Evolutionary conservation across 2,888 invertebrate species (phyloP), one percentile per base, ranked within the genome.

Genomic region (Luperina testacea): DNA sequence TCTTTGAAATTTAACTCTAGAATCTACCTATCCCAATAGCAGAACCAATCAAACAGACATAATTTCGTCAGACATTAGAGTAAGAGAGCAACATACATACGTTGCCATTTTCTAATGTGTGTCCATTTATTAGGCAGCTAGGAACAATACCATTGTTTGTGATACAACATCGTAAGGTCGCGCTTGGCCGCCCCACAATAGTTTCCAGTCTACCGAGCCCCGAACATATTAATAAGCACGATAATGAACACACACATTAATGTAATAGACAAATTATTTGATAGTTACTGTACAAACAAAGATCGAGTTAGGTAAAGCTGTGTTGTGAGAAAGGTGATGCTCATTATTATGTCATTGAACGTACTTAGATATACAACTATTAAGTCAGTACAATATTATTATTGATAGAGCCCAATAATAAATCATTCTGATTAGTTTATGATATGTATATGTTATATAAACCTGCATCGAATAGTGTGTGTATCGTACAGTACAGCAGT

Each of bases 191-290:
- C 87, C 72, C 81, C 76, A 85, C 88, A 90, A 92, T 90, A 89
- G 90, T 91, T 93, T 92, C 91, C 90, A 92, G 91, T 92, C 91
- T 92, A 78, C 81, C 87, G 86, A 86, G 78, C 78, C 82, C 72
- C 77, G 78, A 85, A 80, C 85, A 85, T 87, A 86, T 83, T 86
- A 80, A 81, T 82, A 80, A 81, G 84, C 68, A 83, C 64, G 73
- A 72, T 83, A 64, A 65, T 77, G 70, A 77, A 72, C 57, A 51
- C 48, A 86, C 70, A 82, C 53, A 53, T 68, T 80, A 72, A 76
- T 45, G 6, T 27, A 72, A 57, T 70, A 82, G 38, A 75, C 76
- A 57, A 64, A 77, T 82, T 48, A 76, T 85, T 67, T 63, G 27
- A 70, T 75, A 53, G 17, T 72, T 68, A 65, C 57, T 42, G 45